Evolutionary conservation across 2,888 invertebrate species (phyloP).

Genomic region (Hirtodrosophila confusa): DNA sequence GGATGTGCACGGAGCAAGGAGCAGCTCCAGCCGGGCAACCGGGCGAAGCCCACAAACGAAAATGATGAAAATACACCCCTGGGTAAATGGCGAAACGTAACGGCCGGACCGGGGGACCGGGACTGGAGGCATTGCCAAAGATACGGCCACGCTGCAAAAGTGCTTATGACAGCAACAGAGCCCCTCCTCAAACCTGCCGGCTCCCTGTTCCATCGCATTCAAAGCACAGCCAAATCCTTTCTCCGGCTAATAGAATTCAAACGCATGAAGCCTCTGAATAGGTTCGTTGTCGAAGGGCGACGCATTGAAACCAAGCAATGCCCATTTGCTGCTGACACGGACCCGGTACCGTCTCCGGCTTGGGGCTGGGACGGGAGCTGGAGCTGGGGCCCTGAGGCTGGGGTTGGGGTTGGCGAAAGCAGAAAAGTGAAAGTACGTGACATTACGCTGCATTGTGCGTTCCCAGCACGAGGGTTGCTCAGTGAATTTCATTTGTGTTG

Average conservation of each 20-base stretch:
- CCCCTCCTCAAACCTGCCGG: neutral
- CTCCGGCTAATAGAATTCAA: conserved; percentile 75
- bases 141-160: conserved; percentile 63
- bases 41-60: conserved; percentile 40
- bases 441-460: conserved; percentile 58
- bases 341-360: neutral
- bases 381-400: neutral
- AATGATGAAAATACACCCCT: conserved; percentile 74
- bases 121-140: conserved; percentile 39
- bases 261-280: conserved; percentile 77
- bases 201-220: conserved; percentile 7
- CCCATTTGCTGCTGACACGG: conserved; percentile 46
- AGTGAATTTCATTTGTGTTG: conserved; percentile 10
- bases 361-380: neutral
- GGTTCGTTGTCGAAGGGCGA: conserved; percentile 71
- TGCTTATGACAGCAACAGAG: conserved; percentile 70
- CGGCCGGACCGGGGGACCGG: conserved; percentile 20
- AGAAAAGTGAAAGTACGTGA: conserved; percentile 75
- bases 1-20: conserved; percentile 65
- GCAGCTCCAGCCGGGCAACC: conserved; percentile 13
- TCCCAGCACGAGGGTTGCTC: conserved; percentile 35
- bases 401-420: conserved; percentile 15
- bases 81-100: conserved; percentile 66
- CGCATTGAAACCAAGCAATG: conserved; percentile 56
- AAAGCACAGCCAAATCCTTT: conserved; percentile 68